Conservation (phyloP, 23 tunicate genomes). For the Halocynthia roretzi region DNA sequence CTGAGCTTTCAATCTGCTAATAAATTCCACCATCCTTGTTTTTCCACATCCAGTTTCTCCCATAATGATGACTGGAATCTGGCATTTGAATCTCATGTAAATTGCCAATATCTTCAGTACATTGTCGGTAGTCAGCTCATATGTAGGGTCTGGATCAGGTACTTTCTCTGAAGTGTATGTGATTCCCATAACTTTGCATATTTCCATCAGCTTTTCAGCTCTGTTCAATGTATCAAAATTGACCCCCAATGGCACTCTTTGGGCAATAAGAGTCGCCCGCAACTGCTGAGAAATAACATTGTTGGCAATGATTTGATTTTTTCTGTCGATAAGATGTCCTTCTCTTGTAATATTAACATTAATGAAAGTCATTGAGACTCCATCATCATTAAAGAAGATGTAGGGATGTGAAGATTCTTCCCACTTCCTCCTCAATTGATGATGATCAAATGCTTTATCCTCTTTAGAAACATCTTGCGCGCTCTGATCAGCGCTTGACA, state of each 20-base stretch:
- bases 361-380: conserved; percentile 35
- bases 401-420: conserved; percentile 50
- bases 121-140: conserved; percentile 43
- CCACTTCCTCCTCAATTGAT: conserved; percentile 46
- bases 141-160: conserved; percentile 48
- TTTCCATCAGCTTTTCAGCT: conserved; percentile 23
- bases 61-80: conserved; percentile 5
- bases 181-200: conserved; percentile 29
- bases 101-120: conserved; percentile 8
- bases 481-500: conserved; percentile 3
- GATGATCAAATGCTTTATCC: conserved; percentile 14
- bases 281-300: conserved; percentile 7
- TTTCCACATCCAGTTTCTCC: conserved; percentile 12
- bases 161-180: neutral
- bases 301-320: neutral
- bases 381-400: conserved; percentile 53
- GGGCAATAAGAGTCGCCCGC: conserved; percentile 14
- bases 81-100: conserved; percentile 7
- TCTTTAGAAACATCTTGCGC: neutral
- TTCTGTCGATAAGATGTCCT: conserved; percentile 35
- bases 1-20: conserved; percentile 15
- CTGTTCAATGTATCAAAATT: conserved; percentile 27
- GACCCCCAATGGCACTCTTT: conserved; percentile 26
- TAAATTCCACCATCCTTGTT: conserved; percentile 9
- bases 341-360: conserved; percentile 23